Percentiles rank a stretch among this genome's conserved stretches.
phyloP scores from a whole-genome alignment of 30 jellyfish, hydroid and myxozoan genomes.

The Cassiopea xamachana region DNA sequence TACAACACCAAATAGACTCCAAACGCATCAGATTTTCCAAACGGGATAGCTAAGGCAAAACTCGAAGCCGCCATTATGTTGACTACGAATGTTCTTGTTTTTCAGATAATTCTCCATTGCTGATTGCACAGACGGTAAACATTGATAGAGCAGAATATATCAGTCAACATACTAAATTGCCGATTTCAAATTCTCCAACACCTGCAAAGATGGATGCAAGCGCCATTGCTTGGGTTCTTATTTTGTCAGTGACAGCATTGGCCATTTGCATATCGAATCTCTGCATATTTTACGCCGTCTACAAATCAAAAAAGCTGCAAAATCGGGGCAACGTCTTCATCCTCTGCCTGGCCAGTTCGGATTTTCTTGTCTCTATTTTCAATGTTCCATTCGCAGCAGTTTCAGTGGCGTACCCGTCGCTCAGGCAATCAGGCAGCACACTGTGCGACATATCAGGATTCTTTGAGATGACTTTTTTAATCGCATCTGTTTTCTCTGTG shows the following conservation, averaged over 20 bases:
- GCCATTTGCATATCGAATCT: constrained; percentile 16
- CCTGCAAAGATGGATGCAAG: constrained; percentile 45
- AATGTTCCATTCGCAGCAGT: constrained; percentile 54
- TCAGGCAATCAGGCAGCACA: constrained; percentile 9
- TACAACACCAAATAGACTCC: no score
- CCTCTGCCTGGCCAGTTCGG: constrained; percentile 54
- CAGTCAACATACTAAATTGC: neutral
- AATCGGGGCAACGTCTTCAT: constrained; percentile 51
- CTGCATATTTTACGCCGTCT: constrained; percentile 38
- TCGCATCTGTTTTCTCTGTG: constrained; percentile 65
- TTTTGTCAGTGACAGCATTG: neutral
- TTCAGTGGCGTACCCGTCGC: constrained; percentile 13
- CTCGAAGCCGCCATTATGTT: neutral
- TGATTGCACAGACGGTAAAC: neutral
- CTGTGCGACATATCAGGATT: constrained; percentile 44
- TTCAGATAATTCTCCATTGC: neutral
- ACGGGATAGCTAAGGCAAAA: neutral
- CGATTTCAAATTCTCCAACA: neutral
- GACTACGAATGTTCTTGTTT: neutral
- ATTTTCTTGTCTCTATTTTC: constrained; percentile 58
- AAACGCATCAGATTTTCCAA: neutral
- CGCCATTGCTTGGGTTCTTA: constrained; percentile 14
- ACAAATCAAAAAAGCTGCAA: constrained; percentile 36
- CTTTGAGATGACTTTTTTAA: constrained; percentile 50
- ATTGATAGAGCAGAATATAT: neutral